These are phyloP conservation scores for Hippoglossus hippoglossus DNA, from an alignment of 2,797 vertebrate species.

Conservation along the genomic window DNA sequence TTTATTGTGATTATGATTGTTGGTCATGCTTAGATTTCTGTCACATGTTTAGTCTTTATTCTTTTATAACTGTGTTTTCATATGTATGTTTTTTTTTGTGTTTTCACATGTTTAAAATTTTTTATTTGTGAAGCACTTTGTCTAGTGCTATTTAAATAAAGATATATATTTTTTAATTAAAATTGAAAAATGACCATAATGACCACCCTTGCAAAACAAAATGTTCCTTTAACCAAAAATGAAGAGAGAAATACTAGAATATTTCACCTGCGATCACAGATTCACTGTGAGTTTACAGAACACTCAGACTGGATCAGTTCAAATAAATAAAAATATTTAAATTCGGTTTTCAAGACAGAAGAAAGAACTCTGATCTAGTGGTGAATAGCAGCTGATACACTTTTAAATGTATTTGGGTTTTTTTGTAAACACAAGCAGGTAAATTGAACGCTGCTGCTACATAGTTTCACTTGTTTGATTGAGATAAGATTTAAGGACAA, in stretches of 20 bases:
- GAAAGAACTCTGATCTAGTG: background rate
- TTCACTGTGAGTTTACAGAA: background rate
- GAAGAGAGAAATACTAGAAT: background rate
- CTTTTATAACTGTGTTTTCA: too few relatives aligned
- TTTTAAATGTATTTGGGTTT: background rate
- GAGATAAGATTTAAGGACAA: slow-evolving; percentile 3
- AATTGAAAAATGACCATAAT: too few relatives aligned
- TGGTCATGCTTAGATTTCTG: too few relatives aligned
- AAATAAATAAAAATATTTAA: background rate
- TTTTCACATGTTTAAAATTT: too few relatives aligned
- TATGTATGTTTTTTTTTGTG: too few relatives aligned
- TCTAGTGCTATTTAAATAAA: too few relatives aligned
- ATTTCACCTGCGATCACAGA: background rate
- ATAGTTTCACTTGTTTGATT: slow-evolving; percentile 6
- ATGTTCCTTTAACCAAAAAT: too few relatives aligned
- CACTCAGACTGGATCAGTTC: background rate
- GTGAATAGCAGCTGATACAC: background rate
- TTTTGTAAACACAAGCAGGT: background rate
- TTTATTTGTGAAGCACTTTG: too few relatives aligned
- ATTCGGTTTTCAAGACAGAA: background rate
- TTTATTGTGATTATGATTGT: too few relatives aligned
- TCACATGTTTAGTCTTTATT: too few relatives aligned
- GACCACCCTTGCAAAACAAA: too few relatives aligned
- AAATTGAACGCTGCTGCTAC: background rate
- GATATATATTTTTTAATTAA: too few relatives aligned